phyloP scores from a whole-genome alignment of 2,113 vertebrate species.

The Tyto alba region DNA sequence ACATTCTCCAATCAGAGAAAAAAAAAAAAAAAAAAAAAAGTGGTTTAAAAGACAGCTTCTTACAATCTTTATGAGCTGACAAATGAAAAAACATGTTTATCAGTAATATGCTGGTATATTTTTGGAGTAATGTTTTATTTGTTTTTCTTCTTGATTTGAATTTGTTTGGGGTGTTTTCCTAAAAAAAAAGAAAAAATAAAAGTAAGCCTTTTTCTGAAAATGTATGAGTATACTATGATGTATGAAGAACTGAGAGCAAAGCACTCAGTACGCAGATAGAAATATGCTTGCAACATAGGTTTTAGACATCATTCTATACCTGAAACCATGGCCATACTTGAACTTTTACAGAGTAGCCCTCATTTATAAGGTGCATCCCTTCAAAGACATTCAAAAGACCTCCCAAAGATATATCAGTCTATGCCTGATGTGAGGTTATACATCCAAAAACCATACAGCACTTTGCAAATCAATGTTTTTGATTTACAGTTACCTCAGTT shows the following conservation, averaged over 20 bases:
- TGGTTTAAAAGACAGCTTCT: too few species aligned
- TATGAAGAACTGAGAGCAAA: too few species aligned
- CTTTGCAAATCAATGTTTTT: neutral
- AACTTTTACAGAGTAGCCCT: neutral
- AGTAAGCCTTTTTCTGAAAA: neutral
- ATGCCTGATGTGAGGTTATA: neutral
- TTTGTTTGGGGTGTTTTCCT: neutral
- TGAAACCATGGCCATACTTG: neutral
- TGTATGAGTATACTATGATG: too few species aligned
- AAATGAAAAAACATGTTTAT: neutral
- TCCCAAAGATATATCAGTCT: neutral
- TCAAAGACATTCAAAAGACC: neutral
- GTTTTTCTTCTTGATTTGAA: neutral
- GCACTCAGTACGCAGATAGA: neutral
- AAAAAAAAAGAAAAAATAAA: neutral
- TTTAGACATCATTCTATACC: neutral
- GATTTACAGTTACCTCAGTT: neutral
- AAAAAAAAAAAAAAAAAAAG: too few species aligned
- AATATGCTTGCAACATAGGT: neutral
- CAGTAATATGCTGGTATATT: neutral
- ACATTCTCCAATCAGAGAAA: neutral
- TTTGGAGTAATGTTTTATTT: neutral
- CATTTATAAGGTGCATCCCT: neutral
- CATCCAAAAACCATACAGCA: neutral
- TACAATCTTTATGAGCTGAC: neutral